Conservation (phyloP, 1,140 invertebrate species). For the Frieseomelitta varia region DNA sequence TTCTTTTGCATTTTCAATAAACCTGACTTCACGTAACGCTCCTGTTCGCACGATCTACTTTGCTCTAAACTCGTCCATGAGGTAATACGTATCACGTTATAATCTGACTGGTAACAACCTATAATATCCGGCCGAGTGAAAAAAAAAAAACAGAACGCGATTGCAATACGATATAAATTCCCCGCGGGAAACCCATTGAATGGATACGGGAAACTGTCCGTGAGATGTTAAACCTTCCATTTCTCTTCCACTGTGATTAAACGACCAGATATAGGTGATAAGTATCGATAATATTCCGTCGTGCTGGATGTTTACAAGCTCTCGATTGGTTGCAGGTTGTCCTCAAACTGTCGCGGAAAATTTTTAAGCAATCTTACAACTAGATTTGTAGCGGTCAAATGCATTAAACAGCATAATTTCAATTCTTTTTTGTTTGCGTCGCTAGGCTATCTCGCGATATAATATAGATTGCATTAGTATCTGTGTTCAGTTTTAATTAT, state of each 20-base stretch:
- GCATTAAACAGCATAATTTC: background rate
- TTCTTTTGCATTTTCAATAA: background rate
- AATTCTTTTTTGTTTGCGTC: too few species aligned
- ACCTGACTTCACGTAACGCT: background rate
- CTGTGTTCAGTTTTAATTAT: too few species aligned
- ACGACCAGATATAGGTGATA: background rate
- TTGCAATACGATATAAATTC: constrained; percentile 17
- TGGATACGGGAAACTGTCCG: background rate
- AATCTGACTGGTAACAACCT: background rate
- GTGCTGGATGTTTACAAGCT: background rate
- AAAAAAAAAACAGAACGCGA: background rate
- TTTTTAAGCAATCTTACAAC: background rate
- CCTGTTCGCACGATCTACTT: background rate
- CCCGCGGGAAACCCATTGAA: background rate
- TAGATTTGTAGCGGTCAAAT: background rate
- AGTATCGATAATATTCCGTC: background rate
- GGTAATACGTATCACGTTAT: constrained; percentile 25
- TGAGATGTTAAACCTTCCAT: background rate
- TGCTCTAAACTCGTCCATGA: background rate
- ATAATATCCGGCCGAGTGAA: constrained; percentile 7
- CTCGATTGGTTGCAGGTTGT: background rate
- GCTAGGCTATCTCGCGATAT: background rate
- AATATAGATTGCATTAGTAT: background rate
- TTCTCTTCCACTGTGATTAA: constrained; percentile 16
- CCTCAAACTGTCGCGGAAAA: background rate